Evolutionary conservation across 2,113 vertebrate genomes (phyloP).

Genomic region (Agapornis roseicollis): DNA sequence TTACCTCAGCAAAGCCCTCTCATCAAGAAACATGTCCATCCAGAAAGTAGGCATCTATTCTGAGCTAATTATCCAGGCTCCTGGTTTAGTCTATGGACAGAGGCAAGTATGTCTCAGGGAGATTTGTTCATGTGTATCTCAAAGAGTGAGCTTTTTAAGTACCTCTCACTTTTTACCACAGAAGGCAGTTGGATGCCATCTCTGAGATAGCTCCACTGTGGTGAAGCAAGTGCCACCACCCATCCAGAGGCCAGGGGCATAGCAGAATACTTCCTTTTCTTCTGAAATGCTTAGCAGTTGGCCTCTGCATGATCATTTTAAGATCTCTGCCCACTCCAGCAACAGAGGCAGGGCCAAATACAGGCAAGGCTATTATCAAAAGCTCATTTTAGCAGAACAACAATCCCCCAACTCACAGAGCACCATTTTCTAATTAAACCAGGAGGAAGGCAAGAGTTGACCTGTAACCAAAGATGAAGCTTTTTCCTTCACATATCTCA

Average conservation of each 20-base stretch:
- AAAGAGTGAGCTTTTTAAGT: neutral
- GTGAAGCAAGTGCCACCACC: neutral
- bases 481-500: neutral
- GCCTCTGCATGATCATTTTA: neutral
- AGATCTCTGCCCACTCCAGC: neutral
- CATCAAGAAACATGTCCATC: neutral
- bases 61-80: neutral
- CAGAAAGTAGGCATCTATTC: neutral
- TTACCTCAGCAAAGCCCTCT: neutral
- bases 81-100: neutral
- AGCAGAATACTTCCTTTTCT: neutral
- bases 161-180: neutral
- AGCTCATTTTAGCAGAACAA: neutral
- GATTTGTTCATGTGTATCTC: neutral
- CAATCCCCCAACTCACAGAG: accelerated
- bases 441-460: neutral
- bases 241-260: neutral
- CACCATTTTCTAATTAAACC: neutral
- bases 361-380: neutral
- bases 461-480: neutral
- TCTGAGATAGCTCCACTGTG: neutral
- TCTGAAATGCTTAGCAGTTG: neutral
- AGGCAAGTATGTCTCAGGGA: neutral
- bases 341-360: neutral
- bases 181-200: neutral